These are phyloP conservation scores for Leptatherina wallacei DNA, from an alignment of 2,797 vertebrate genomes.

Conservation along the genomic window DNA sequence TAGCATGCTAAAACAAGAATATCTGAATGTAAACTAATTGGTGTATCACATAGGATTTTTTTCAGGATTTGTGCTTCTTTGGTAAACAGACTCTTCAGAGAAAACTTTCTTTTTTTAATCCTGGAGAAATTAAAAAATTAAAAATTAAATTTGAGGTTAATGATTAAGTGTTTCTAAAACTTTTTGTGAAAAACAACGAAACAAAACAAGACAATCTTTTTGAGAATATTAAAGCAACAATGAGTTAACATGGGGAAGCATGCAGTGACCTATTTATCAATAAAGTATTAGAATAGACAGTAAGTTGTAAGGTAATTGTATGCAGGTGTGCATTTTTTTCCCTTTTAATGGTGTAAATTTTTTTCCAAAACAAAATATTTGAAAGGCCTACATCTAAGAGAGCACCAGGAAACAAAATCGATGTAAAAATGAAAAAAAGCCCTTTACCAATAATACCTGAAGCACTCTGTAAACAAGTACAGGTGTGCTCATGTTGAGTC, in stretches of 20 bases:
- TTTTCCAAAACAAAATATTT: background rate
- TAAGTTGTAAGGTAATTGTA: background rate
- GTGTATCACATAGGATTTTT: background rate
- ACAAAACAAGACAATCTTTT: too few relatives aligned
- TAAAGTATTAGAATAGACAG: too few relatives aligned
- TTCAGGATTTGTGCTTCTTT: background rate
- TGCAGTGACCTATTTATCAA: background rate
- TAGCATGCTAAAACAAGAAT: background rate
- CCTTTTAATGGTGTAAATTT: background rate
- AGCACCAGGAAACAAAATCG: background rate
- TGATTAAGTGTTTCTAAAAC: background rate
- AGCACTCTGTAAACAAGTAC: background rate
- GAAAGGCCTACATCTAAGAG: background rate
- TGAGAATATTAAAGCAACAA: too few relatives aligned
- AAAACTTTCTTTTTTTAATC: background rate
- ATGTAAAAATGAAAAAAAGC: background rate
- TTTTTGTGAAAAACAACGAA: background rate
- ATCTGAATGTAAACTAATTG: background rate
- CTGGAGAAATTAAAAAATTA: background rate
- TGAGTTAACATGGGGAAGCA: background rate
- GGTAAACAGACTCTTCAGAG: background rate
- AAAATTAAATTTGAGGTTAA: background rate
- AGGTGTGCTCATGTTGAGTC: background rate
- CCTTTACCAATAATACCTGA: background rate
- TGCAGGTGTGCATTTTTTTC: background rate